phyloP scores from a whole-genome alignment of 2,797 vertebrate genomes.

The Myotis planiceps region DNA sequence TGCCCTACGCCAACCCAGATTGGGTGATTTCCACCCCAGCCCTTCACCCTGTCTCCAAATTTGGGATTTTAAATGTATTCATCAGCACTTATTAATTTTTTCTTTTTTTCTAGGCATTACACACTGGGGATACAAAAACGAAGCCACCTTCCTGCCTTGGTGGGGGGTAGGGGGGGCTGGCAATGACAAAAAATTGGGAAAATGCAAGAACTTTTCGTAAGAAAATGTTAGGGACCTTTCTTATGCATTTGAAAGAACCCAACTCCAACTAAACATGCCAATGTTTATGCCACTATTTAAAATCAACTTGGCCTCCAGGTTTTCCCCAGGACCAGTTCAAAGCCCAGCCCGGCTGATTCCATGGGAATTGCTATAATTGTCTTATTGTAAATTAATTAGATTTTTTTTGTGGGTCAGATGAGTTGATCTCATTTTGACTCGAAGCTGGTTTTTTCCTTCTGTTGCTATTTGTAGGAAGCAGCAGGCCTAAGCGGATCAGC shows the following conservation, averaged over 20 bases:
- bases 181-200: constrained; percentile 22
- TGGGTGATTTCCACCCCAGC: neutral
- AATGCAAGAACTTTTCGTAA: neutral
- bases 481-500: constrained; percentile 22
- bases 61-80: constrained; percentile 4
- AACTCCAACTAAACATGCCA: constrained; percentile 7
- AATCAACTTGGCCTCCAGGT: neutral
- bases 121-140: neutral
- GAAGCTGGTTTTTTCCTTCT: constrained; percentile 38
- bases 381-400: constrained; percentile 73
- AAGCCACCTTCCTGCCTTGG: neutral
- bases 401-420: constrained; percentile 67
- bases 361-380: constrained; percentile 68
- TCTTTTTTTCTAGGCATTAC: neutral
- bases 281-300: constrained; percentile 22
- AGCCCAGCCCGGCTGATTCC: constrained; percentile 24
- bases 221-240: neutral
- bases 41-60: constrained; percentile 19
- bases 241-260: neutral
- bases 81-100: constrained; percentile 28
- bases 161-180: no score
- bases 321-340: constrained; percentile 42
- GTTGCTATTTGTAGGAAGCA: constrained; percentile 39
- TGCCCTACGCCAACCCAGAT: neutral
- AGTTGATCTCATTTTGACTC: constrained; percentile 73